These are phyloP conservation scores for Microtus montanus DNA, from an alignment of 2,113 vertebrate species.

Conservation along the genomic window DNA sequence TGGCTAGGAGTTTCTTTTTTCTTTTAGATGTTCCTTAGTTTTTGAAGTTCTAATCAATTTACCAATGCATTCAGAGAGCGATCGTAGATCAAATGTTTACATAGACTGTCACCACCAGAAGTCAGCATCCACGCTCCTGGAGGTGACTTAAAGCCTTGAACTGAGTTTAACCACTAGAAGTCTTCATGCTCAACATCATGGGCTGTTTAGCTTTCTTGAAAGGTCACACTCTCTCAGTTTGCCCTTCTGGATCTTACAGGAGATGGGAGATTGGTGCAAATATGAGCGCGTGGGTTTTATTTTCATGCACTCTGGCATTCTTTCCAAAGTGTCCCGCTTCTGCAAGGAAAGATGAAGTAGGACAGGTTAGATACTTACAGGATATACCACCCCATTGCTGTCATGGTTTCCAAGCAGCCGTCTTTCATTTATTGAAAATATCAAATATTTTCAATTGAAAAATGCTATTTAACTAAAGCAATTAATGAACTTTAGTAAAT, in stretches of 20 bases:
- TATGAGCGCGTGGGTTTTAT: neutral
- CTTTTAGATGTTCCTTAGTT: neutral
- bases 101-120: neutral
- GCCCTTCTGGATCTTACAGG: neutral
- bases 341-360: slow-evolving; percentile 66
- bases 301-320: neutral
- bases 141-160: neutral
- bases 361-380: slow-evolving; percentile 36
- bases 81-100: neutral
- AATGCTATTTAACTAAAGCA: neutral
- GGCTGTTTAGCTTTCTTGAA: neutral
- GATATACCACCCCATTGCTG: neutral
- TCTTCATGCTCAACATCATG: neutral
- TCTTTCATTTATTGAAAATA: slow-evolving; percentile 2
- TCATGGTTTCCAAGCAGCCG: neutral
- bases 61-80: neutral
- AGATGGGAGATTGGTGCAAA: neutral
- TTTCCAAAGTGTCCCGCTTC: slow-evolving; percentile 47
- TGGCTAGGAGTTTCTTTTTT: neutral
- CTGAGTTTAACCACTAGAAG: neutral
- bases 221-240: neutral
- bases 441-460: neutral
- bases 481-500: neutral
- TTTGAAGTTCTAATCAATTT: neutral
- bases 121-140: neutral